A percentile compares a stretch with the other conserved stretches of the same genome.
Conservation (phyloP, 2,888 invertebrate species). For the Drosophila atroscutellata region DNA sequence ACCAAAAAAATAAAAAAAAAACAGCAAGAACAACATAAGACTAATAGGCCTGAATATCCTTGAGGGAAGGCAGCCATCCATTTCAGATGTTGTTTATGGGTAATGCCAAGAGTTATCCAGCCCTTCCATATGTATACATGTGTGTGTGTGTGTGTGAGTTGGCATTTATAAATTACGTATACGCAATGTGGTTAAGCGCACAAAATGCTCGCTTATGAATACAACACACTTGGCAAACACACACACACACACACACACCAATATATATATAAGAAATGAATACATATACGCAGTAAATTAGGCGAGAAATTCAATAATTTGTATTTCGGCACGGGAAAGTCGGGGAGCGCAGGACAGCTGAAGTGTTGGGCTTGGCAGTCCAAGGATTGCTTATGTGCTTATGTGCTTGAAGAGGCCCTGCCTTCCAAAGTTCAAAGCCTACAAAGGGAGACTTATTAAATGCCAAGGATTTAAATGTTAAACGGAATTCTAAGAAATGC, state of each 20-base stretch:
- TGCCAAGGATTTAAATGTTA: neutral
- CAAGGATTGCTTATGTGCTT: neutral
- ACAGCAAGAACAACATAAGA: slow-evolving; percentile 17
- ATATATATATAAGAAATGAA: slow-evolving; percentile 3
- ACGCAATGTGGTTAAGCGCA: slow-evolving; percentile 64
- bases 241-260: neutral
- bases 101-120: slow-evolving; percentile 24
- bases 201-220: slow-evolving; percentile 72
- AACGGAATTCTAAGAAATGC: slow-evolving; percentile 2
- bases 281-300: slow-evolving; percentile 60
- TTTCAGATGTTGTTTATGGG: slow-evolving; percentile 31
- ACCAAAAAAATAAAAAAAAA: slow-evolving; percentile 1
- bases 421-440: neutral
- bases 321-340: neutral
- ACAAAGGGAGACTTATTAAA: neutral
- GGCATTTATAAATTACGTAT: slow-evolving; percentile 74
- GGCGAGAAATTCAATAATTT: slow-evolving; percentile 70
- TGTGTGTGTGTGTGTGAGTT: slow-evolving; percentile 21
- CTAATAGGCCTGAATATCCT: slow-evolving; percentile 42
- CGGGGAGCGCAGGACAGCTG: neutral
- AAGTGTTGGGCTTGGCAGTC: slow-evolving; percentile 3
- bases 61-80: slow-evolving; percentile 26
- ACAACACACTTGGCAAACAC: slow-evolving; percentile 18
- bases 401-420: neutral
- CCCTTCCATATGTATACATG: neutral